Conservation (phyloP, 1,140 invertebrate species). For the Holotrichia oblita region DNA sequence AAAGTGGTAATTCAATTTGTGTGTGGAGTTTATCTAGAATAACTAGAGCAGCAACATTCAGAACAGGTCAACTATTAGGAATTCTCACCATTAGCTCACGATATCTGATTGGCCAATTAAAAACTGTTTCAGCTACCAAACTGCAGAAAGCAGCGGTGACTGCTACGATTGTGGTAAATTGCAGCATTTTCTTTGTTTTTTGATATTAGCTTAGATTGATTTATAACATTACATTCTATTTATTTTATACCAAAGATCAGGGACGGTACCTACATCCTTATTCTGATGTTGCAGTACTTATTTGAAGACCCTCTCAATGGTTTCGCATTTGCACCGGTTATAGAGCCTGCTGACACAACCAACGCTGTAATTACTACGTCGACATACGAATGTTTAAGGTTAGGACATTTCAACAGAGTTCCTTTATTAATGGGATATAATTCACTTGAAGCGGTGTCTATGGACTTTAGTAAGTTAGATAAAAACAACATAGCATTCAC, state of each 20-base stretch:
- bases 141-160: not conserved
- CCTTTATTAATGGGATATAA: not conserved
- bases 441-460: not conserved
- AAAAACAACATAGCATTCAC: too few relatives aligned
- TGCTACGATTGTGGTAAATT: not conserved
- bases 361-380: not conserved
- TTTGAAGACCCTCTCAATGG: not conserved
- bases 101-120: not conserved
- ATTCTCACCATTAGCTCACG: not conserved
- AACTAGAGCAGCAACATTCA: not conserved
- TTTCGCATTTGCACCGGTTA: not conserved
- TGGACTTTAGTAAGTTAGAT: not conserved
- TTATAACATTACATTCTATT: not conserved
- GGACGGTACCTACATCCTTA: too few relatives aligned
- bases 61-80: not conserved
- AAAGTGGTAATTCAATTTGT: conserved; percentile 6
- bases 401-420: not conserved
- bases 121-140: not conserved
- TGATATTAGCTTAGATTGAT: not conserved
- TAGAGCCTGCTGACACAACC: not conserved
- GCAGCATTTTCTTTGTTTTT: not conserved
- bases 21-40: not conserved
- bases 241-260: not conserved
- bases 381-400: not conserved
- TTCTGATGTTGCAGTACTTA: not conserved